Conservation (phyloP, 2,113 vertebrate species). For the Hypomesus transpacificus region DNA sequence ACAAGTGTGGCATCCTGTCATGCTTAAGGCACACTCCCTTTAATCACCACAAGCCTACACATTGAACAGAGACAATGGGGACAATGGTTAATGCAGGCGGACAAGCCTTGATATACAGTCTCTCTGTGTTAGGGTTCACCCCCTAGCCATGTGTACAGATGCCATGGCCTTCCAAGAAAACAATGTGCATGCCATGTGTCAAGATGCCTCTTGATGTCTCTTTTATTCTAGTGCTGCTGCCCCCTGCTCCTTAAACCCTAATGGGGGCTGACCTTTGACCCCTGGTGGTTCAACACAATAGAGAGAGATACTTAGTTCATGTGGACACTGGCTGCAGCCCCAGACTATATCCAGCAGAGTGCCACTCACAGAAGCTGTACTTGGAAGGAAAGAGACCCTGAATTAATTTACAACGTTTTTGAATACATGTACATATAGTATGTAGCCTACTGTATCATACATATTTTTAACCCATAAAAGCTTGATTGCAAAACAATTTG, state of each 20-base stretch:
- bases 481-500: not conserved
- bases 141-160: conserved; percentile 58
- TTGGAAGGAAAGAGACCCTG: not conserved
- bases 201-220: conserved; percentile 63
- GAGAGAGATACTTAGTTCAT: conserved; percentile 24
- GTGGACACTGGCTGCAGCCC: not conserved
- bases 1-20: conserved; percentile 16
- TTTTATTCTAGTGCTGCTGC: conserved; percentile 52
- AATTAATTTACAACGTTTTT: too few species aligned
- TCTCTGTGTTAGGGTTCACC: conserved; percentile 8
- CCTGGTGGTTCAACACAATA: conserved; percentile 49
- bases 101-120: conserved; percentile 40
- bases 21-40: conserved; percentile 24
- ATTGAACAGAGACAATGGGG: conserved; percentile 48
- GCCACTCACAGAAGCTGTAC: conserved; percentile 26
- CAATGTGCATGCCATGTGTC: conserved; percentile 57
- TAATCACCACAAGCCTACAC: conserved; percentile 28
- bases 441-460: not conserved
- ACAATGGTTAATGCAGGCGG: conserved; percentile 17
- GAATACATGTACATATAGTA: too few species aligned
- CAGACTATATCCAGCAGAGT: not conserved
- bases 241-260: conserved; percentile 37
- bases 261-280: conserved; percentile 50
- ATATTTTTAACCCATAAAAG: not conserved
- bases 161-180: conserved; percentile 33